phyloP scores from a whole-genome alignment of 2,888 invertebrate genomes.

The Formica aserva region DNA sequence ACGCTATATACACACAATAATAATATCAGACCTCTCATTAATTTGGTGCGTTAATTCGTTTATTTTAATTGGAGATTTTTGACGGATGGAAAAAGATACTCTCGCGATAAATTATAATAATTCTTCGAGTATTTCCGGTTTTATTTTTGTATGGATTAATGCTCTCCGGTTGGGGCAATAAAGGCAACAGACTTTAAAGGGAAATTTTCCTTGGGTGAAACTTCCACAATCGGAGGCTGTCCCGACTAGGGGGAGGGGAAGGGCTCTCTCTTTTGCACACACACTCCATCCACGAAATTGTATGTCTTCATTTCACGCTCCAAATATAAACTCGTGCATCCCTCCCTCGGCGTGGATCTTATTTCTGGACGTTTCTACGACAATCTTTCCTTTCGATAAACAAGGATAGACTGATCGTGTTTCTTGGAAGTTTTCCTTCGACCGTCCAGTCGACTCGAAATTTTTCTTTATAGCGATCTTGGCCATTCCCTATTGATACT shows the following conservation, averaged over 20 bases:
- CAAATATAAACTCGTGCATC: constrained; percentile 68
- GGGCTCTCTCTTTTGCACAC: constrained; percentile 47
- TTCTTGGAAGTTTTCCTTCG: constrained; percentile 4
- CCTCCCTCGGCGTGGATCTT: constrained; percentile 61
- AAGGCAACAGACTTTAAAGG: not conserved
- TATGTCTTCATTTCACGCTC: constrained; percentile 66
- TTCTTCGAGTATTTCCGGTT: not conserved
- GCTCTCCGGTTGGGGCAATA: not conserved
- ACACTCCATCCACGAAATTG: constrained; percentile 63
- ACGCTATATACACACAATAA: not conserved
- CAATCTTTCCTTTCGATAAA: constrained; percentile 71
- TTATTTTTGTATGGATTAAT: not conserved
- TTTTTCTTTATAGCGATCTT: constrained; percentile 19
- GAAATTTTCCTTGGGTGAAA: not conserved
- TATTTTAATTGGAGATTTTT: not conserved
- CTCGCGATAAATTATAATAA: not conserved
- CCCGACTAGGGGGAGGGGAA: constrained; percentile 9
- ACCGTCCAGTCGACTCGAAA: not conserved
- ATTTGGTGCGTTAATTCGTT: not conserved
- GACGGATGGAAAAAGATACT: not conserved
- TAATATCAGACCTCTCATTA: not conserved
- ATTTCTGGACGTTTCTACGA: constrained; percentile 72
- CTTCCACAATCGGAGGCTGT: constrained; percentile 1
- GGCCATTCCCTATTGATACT: constrained; percentile 4
- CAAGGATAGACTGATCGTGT: constrained; percentile 48